Evolutionary conservation across 2,797 vertebrate species (phyloP), one percentile per base, ranked within the genome.

Genomic region (Bovichtus diacanthus): DNA sequence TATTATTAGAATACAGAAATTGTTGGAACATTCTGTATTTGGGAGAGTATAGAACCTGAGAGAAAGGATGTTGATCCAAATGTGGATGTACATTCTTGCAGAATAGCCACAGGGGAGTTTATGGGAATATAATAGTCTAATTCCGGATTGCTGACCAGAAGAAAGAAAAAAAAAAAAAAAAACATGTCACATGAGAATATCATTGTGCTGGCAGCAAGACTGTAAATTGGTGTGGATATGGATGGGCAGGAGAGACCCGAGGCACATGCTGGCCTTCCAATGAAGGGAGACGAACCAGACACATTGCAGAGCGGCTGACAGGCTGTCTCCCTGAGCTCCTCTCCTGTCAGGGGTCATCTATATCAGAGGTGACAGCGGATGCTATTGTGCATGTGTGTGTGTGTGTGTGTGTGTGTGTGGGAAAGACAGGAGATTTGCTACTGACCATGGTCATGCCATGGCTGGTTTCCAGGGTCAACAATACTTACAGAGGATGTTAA

Each of bases 261-360:
- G 90, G 87, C 89, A 84, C 90, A 89, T 88, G 90, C 73, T 87
- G 87, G 85, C 86, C 88, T 74, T 93, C 88, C 84, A 58, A 53
- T 74, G 80, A 81, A 69, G 59, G 56, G 51, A 84, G 90, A 87
- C 70, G 54, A 80, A 74, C 31, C 69, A 67, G 85, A 86, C 65
- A 77, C 82, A 72, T 27, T 29, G 85, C 69, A 56, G 76, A 83
- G 83, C 81, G 23, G 88, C 86, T 91, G 93, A 93, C 91, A 92
- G 85, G 34, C 81, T 71, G 83, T 85, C 90, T 66, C 8, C 61
- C 76, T 31, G 69, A 81, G 84, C 80, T 75, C 78, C 76, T 83
- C 78, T 79, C 70, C 88, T 81, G 84, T 87, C 84, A 69, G 13
- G 76, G 78, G 79, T 90, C 82, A 81, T 85, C 74, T 71, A 3